Percentiles rank a stretch among this genome's conserved stretches.
Evolutionary conservation across 2,888 invertebrate species (phyloP).

Genomic region (Molorchus minor): DNA sequence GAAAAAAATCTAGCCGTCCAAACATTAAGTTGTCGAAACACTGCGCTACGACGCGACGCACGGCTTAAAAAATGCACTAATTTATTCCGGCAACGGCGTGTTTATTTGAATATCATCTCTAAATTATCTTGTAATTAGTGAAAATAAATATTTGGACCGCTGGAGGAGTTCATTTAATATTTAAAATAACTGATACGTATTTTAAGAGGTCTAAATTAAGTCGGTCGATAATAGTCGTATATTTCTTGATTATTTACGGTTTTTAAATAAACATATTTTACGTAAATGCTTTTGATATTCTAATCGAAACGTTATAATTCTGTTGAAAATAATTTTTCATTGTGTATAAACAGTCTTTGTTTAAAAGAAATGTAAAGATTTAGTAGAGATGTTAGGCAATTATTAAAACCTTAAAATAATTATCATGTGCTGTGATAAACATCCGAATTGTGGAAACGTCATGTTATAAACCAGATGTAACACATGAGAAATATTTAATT

Average conservation of each 20-base stretch:
- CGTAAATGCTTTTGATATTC: constrained; percentile 6
- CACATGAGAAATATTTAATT: background rate
- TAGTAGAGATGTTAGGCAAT: background rate
- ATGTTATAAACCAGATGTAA: background rate
- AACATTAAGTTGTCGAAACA: no score
- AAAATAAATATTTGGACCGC: constrained; percentile 15
- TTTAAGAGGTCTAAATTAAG: constrained; percentile 10
- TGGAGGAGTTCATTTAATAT: constrained; percentile 13
- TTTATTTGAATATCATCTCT: constrained; percentile 19
- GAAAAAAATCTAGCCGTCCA: no score
- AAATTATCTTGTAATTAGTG: constrained; percentile 12
- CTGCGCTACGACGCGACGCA: no score
- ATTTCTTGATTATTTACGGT: constrained; percentile 14
- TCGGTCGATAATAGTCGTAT: constrained; percentile 11
- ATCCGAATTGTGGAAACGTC: background rate
- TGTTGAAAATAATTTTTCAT: constrained; percentile 16
- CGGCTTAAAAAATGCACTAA: constrained; percentile 18
- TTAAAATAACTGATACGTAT: constrained; percentile 16
- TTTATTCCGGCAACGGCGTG: constrained; percentile 13
- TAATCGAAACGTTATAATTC: constrained; percentile 6
- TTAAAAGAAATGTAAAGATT: constrained; percentile 5
- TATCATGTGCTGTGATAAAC: background rate
- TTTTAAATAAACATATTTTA: constrained; percentile 16
- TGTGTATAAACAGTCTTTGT: constrained; percentile 4
- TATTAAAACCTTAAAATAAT: background rate